Base-by-base conservation (phyloP, 2,113 vertebrate species). In the Ciconia maguari region DNA sequence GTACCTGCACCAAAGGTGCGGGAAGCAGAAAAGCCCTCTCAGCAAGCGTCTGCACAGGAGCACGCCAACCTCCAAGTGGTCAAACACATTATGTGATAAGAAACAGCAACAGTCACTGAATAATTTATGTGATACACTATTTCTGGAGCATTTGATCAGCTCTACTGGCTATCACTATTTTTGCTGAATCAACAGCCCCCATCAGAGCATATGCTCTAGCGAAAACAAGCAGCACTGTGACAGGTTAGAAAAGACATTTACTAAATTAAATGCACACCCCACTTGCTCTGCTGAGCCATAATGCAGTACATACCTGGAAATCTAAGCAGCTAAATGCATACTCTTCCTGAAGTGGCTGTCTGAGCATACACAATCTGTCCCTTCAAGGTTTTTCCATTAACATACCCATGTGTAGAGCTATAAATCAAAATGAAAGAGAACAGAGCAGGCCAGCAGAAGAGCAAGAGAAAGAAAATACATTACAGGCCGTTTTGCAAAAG, bases 351-450 rank as follows among this genome's bases (percentile, higher is more conserved):
- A 41, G 95, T 26, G 15, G 34, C 70, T 15, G 76, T 4, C 88
- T 89, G 77, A 61, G 81, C 89, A 49, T 32, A 76, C 48, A 49
- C 90, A 64, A 52, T 22, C 78, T 48, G 74, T 51, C 84, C 91
- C 91, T 95, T 65, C 93, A 46, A 54, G 78, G 81, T 81, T 96
- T 92, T 69, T 10, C 83, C 93, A 80, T 89, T 66, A 93, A 57
- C 89, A 58, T 9, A n/a, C 16, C 54, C 87, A 82, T 4, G 19
- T 83, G 74, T 36, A 81, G 10, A 80, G 94, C 82, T 22, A 44
- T 94, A 95, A 91, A 97, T 97, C 93, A 95, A 48, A 89, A 16
- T 16, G 62, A 85, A 92, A 74, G 61, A 38, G 94, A 91, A 11
- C 84, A 90, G 81, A 49, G 42, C 46, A 7, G 42, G 46, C 69